Evolutionary conservation across 2,888 invertebrate species (phyloP).

Genomic region (Protodeltote pygarga): DNA sequence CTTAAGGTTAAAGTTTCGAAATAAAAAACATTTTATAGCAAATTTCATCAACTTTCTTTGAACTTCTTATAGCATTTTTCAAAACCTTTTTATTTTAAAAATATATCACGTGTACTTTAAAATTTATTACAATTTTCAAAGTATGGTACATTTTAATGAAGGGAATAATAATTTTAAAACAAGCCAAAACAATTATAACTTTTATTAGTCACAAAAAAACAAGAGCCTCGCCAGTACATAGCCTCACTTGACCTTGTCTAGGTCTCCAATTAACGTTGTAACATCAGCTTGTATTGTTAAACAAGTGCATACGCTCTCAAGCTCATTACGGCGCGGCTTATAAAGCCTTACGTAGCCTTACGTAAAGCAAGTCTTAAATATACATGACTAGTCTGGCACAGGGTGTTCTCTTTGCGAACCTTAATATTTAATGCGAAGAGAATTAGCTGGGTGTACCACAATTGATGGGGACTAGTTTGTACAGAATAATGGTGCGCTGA

Average conservation of each 20-base stretch:
- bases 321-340: conserved; percentile 70
- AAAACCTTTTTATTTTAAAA: no score
- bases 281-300: conserved; percentile 18
- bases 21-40: no score
- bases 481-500: background rate
- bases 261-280: conserved; percentile 17
- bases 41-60: no score
- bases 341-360: conserved; percentile 73
- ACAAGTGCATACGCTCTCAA: conserved; percentile 48
- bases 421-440: conserved; percentile 22
- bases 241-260: conserved; percentile 33
- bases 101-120: no score
- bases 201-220: background rate
- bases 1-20: no score
- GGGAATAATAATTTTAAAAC: no score
- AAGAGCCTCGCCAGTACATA: background rate
- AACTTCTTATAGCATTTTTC: no score
- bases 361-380: conserved; percentile 67
- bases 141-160: no score
- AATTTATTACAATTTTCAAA: no score
- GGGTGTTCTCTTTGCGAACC: conserved; percentile 40
- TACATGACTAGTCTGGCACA: conserved; percentile 62
- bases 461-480: conserved; percentile 8
- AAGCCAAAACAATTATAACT: no score
- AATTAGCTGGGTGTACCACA: conserved; percentile 8